Evolutionary conservation across 2,113 vertebrate species (phyloP).

Genomic region (Podilymbus podiceps): DNA sequence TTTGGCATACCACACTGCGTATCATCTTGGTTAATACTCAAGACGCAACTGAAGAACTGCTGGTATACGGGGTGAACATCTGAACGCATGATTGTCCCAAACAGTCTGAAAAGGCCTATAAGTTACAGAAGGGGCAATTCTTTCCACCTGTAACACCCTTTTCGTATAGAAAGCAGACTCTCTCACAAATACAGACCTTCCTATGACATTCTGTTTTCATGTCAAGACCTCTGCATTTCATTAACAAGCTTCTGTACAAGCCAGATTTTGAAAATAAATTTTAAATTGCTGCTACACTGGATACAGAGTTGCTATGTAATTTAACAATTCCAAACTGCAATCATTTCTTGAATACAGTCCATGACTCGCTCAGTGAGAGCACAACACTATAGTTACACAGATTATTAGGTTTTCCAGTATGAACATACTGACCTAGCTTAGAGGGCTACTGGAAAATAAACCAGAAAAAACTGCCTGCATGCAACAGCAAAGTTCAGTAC

Average conservation of each 20-base stretch:
- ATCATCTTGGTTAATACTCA: background rate
- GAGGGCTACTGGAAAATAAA: background rate
- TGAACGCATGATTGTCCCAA: background rate
- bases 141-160: background rate
- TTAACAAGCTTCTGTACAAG: background rate
- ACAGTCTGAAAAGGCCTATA: background rate
- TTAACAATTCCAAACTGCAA: background rate
- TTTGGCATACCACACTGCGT: accelerated
- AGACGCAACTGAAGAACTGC: background rate
- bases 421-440: background rate
- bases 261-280: background rate
- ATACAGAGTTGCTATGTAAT: background rate
- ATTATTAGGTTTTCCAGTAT: background rate
- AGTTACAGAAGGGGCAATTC: background rate
- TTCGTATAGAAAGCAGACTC: background rate
- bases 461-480: background rate
- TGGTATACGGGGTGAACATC: background rate
- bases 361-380: background rate
- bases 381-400: background rate
- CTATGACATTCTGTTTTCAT: background rate
- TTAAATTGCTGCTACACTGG: background rate
- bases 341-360: background rate
- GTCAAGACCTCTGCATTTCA: background rate
- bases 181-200: background rate
- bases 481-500: background rate